These are phyloP conservation scores for Forbesichthys papilliferus DNA, from an alignment of 2,113 vertebrate species.

Conservation along the genomic window DNA sequence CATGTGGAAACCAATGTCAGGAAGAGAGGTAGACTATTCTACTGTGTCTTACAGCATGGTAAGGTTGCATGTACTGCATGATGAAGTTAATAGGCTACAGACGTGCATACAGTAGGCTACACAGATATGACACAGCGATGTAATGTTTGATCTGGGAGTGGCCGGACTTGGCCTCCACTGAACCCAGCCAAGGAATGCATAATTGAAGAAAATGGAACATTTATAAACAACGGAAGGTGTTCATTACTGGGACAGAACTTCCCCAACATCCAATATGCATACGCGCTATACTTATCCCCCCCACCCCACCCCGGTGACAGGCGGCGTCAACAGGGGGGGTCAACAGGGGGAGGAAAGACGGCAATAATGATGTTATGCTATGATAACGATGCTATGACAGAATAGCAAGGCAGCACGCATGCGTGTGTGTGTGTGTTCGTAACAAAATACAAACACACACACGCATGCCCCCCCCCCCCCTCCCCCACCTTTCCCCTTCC, in stretches of 20 bases:
- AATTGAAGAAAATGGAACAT: conserved; percentile 51
- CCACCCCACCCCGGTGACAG: conserved; percentile 14
- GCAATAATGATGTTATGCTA: conserved; percentile 6
- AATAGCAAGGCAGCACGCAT: conserved; percentile 4
- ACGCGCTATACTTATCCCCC: conserved; percentile 47
- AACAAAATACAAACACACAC: not conserved
- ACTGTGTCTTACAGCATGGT: no score
- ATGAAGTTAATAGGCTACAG: conserved; percentile 2
- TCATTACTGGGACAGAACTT: conserved; percentile 67
- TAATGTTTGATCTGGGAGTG: conserved; percentile 41
- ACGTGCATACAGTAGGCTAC: not conserved
- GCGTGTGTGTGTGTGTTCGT: no score
- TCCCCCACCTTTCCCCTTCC: not conserved
- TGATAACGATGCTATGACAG: conserved; percentile 31
- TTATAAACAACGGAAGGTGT: conserved; percentile 71
- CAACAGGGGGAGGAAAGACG: conserved; percentile 31
- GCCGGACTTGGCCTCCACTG: conserved; percentile 33
- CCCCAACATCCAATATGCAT: conserved; percentile 38
- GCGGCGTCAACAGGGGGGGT: conserved; percentile 14
- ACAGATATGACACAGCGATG: conserved; percentile 29
- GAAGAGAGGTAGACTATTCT: not conserved
- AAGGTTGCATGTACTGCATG: conserved; percentile 17
- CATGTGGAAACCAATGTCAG: not conserved
- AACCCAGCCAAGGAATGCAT: conserved; percentile 55
- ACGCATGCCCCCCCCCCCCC: not conserved